These are phyloP conservation scores for Myotis pilosus DNA, from an alignment of 2,797 vertebrate species.

Conservation along the genomic window DNA sequence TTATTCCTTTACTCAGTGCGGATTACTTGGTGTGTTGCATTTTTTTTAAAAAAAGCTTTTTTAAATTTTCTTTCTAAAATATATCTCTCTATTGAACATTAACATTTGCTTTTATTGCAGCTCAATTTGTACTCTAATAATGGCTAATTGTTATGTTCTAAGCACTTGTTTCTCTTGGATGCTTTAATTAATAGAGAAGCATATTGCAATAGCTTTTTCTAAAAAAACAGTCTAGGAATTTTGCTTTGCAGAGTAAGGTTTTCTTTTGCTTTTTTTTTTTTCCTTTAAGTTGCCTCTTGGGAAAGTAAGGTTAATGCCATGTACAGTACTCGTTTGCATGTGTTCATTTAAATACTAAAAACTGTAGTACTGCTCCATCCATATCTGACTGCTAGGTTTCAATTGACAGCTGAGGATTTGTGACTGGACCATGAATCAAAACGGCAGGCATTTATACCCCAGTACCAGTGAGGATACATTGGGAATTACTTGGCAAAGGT, in stretches of 20 bases:
- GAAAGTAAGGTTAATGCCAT: slow-evolving; percentile 85
- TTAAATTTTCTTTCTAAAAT: slow-evolving; percentile 81
- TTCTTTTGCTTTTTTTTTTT: slow-evolving; percentile 72
- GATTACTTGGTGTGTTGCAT: slow-evolving; percentile 75
- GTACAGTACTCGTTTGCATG: slow-evolving; percentile 90
- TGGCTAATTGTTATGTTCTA: slow-evolving; percentile 85
- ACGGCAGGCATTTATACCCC: slow-evolving; percentile 99
- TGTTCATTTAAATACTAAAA: slow-evolving; percentile 91
- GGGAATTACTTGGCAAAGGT: slow-evolving; percentile 99
- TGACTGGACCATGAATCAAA: slow-evolving; percentile 99
- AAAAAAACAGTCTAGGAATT: slow-evolving; percentile 76
- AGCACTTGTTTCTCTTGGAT: slow-evolving; percentile 82
- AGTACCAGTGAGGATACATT: slow-evolving; percentile 99
- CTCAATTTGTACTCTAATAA: slow-evolving; percentile 85
- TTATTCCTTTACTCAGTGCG: slow-evolving; percentile 76
- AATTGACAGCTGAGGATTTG: slow-evolving; percentile 99
- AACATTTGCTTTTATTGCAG: slow-evolving; percentile 87
- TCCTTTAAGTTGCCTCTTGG: slow-evolving; percentile 79
- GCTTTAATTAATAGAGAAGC: slow-evolving; percentile 83
- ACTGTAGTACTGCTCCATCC: slow-evolving; percentile 96
- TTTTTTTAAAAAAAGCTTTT: slow-evolving; percentile 66
- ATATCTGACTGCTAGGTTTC: slow-evolving; percentile 99
- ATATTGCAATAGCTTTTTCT: slow-evolving; percentile 80
- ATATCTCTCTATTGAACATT: slow-evolving; percentile 84
- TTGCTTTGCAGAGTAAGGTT: slow-evolving; percentile 82